A percentile compares a stretch with the other conserved stretches of the same genome.
phyloP scores from a whole-genome alignment of 1,140 invertebrate species.

The Steinernema khuongi region DNA sequence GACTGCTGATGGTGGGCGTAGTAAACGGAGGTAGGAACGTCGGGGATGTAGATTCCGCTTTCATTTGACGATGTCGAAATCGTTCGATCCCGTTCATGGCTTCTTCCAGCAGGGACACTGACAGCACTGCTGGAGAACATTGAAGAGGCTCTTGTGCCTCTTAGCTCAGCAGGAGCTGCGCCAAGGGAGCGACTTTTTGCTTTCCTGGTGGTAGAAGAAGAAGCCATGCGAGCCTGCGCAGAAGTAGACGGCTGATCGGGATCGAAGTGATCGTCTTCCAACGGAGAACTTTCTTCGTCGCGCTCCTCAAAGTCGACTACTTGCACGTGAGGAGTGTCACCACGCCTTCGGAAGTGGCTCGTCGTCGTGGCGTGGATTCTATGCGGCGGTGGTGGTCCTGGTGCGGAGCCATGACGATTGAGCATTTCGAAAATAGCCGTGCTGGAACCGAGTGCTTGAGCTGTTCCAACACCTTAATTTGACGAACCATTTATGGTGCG shows the following conservation, averaged over 20 bases:
- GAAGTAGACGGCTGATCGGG: conserved; percentile 2
- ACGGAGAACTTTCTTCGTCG: not conserved
- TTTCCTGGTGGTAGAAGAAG: not conserved
- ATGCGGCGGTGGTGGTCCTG: not conserved
- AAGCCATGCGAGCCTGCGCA: not conserved
- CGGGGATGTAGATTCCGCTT: conserved; percentile 40
- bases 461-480: conserved; percentile 44
- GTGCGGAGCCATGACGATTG: not conserved
- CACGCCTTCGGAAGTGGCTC: conserved; percentile 1
- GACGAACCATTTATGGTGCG: conserved; percentile 21
- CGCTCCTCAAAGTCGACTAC: not conserved
- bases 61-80: conserved; percentile 39
- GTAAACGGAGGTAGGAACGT: conserved; percentile 40
- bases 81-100: conserved; percentile 26
- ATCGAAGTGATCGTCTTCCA: not conserved
- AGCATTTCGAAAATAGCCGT: conserved; percentile 45
- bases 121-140: conserved; percentile 7
- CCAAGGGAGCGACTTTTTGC: conserved; percentile 1
- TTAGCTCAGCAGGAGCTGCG: not conserved
- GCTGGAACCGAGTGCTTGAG: conserved; percentile 49
- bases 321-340: not conserved
- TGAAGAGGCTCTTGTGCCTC: not conserved
- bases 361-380: not conserved
- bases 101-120: not conserved
- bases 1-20: not conserved